Evolutionary conservation across 2,888 invertebrate genomes (phyloP), one percentile per base, ranked within the genome.

Genomic region (Himalopsyche anomala): DNA sequence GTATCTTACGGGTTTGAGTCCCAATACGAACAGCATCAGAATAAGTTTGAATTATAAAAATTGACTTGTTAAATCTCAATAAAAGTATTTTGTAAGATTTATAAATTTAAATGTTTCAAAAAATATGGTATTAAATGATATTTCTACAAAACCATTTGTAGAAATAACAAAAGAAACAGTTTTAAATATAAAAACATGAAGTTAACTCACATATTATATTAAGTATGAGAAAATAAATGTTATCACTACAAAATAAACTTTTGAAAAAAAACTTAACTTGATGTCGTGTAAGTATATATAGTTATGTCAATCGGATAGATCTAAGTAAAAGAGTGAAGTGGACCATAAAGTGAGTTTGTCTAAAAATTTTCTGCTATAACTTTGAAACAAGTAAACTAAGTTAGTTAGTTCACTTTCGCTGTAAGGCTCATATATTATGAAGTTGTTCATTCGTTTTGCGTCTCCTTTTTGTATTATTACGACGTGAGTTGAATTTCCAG

Each of bases 391-490:
- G 74, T 38, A 74, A 38, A 74, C 74, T 74, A 74, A 74, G 28
- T 74, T 74, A 38, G 28, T 74, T 74, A 74, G 38, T 51, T 80
- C 80, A 80, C 80, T 80, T 51, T 80, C 80, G 51, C 80, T 45
- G 28, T 45, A 28, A 51, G 80, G 45, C 8, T 51, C 28, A 80
- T 45, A 80, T 51, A 80, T 80, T 80, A 42, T 51, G 45, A 80
- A 45, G 80, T 80, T 80, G 80, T 80, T 80, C 80, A 80, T 80
- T 80, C 80, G n/a, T 51, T 51, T 42, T 80, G 80, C 51, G 80
- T 80, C 80, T 80, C 80, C 80, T 45, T 80, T 80, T 80, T 51
- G 80, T 80, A 19, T 80, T 80, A 80, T 80, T 80, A 80, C 19
- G 15, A 80, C 80, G 80, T 80, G 80, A 51, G 42, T 42, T 80